phyloP scores from a whole-genome alignment of 2,113 vertebrate species.

The Sciurus niger region DNA sequence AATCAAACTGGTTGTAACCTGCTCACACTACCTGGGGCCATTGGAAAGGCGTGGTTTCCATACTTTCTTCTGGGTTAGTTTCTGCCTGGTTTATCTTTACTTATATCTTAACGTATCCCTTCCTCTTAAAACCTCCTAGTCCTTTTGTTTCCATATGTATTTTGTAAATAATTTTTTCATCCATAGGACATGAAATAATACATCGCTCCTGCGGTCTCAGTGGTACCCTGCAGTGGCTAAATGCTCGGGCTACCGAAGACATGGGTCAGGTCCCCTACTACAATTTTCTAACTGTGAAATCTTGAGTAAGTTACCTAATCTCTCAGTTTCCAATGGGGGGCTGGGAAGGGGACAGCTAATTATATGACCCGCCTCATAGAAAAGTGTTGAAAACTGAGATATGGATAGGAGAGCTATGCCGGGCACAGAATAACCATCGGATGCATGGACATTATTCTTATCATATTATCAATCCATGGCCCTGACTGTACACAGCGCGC shows the following conservation, averaged over 20 bases:
- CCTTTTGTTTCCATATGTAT: not conserved
- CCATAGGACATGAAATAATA: not conserved
- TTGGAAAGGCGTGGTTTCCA: not conserved
- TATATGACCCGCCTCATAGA: not conserved
- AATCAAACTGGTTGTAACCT: conserved; percentile 32
- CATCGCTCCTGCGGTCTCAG: not conserved
- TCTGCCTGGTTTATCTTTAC: not conserved
- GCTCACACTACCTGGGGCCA: conserved; percentile 29
- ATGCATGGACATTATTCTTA: not conserved
- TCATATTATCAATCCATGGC: not conserved
- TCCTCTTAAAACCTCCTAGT: conserved; percentile 51
- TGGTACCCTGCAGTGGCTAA: not conserved
- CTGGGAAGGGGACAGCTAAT: not conserved
- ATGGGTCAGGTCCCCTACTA: not conserved
- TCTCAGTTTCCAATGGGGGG: not conserved
- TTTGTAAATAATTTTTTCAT: not conserved
- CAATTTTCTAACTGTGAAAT: not conserved
- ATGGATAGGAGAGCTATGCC: not conserved
- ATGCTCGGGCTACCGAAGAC: too few species aligned
- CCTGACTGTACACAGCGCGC: not conserved
- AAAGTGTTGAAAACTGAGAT: not conserved
- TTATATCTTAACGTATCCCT: not conserved
- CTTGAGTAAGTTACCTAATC: not conserved
- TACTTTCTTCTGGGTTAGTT: not conserved
- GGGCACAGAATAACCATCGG: not conserved